Evolutionary conservation across 2,888 invertebrate species (phyloP).

Genomic region (Rhagophthalmus giganteus): DNA sequence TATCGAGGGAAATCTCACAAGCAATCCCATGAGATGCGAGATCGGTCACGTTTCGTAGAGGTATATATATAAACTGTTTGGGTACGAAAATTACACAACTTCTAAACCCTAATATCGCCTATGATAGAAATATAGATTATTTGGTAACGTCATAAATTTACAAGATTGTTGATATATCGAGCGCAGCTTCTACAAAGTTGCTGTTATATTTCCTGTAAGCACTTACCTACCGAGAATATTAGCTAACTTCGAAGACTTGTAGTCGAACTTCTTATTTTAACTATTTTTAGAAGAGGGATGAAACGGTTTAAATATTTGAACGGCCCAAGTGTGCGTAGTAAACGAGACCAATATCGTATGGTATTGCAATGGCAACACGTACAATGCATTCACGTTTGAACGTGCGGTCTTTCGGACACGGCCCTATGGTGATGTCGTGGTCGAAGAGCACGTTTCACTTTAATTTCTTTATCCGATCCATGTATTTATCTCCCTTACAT

Average conservation of each 20-base stretch:
- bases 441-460: slow-evolving; percentile 57
- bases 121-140: slow-evolving; percentile 17
- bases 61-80: no score
- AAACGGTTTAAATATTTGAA: slow-evolving; percentile 42
- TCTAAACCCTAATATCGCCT: slow-evolving; percentile 14
- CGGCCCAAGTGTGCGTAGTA: slow-evolving; percentile 34
- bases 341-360: slow-evolving; percentile 37
- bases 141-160: slow-evolving; percentile 12
- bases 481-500: slow-evolving; percentile 54
- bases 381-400: slow-evolving; percentile 52
- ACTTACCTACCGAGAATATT: not conserved
- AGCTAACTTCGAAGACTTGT: no score
- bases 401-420: slow-evolving; percentile 51
- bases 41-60: slow-evolving; percentile 60
- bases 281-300: slow-evolving; percentile 36
- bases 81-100: slow-evolving; percentile 25
- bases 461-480: slow-evolving; percentile 50
- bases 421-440: slow-evolving; percentile 47
- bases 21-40: slow-evolving; percentile 59
- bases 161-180: slow-evolving; percentile 17
- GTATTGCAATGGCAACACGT: slow-evolving; percentile 54
- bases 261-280: slow-evolving; percentile 24
- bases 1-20: slow-evolving; percentile 62
- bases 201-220: slow-evolving; percentile 3
- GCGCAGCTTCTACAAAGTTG: slow-evolving; percentile 10